A percentile compares a stretch with the other conserved stretches of the same genome.
These are phyloP conservation scores for Zygogramma bicolorata DNA, from an alignment of 2,888 invertebrate species.

Conservation along the genomic window DNA sequence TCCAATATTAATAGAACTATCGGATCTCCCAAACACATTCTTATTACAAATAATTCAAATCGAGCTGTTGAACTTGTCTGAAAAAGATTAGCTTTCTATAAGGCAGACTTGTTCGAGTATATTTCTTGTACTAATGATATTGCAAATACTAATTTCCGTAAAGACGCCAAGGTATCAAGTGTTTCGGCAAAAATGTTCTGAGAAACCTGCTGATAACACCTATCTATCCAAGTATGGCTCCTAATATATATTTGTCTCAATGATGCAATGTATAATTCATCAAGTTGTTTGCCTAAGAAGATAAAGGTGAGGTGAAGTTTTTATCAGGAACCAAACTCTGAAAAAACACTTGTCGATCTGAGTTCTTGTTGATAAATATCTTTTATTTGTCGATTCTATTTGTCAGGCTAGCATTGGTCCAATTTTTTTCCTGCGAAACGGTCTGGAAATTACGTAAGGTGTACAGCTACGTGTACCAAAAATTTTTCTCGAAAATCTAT, in stretches of 20 bases:
- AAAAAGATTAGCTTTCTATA: no score
- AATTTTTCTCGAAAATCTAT: constrained; percentile 42
- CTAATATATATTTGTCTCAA: constrained; percentile 27
- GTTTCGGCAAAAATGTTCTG: background rate
- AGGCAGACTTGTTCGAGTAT: no score
- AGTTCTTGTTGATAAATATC: constrained; percentile 35
- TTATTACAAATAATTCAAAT: no score
- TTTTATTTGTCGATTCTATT: constrained; percentile 31
- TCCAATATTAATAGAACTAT: no score
- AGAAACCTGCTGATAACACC: constrained; percentile 18
- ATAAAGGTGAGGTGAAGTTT: constrained; percentile 34
- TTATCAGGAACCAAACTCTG: constrained; percentile 33
- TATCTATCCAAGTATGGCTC: constrained; percentile 23
- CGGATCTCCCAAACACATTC: no score
- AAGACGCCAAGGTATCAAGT: background rate
- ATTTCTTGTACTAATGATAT: no score
- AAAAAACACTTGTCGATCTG: constrained; percentile 35
- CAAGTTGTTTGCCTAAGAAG: constrained; percentile 40
- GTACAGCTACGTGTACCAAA: constrained; percentile 21
- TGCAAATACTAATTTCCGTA: no score
- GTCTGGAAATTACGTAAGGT: constrained; percentile 36
- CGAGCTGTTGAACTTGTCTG: no score
- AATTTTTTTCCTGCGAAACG: constrained; percentile 38
- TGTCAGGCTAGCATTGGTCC: constrained; percentile 34
- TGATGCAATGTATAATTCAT: constrained; percentile 37